Conservation (phyloP, 2,113 vertebrate genomes). For the Dromaius novaehollandiae region DNA sequence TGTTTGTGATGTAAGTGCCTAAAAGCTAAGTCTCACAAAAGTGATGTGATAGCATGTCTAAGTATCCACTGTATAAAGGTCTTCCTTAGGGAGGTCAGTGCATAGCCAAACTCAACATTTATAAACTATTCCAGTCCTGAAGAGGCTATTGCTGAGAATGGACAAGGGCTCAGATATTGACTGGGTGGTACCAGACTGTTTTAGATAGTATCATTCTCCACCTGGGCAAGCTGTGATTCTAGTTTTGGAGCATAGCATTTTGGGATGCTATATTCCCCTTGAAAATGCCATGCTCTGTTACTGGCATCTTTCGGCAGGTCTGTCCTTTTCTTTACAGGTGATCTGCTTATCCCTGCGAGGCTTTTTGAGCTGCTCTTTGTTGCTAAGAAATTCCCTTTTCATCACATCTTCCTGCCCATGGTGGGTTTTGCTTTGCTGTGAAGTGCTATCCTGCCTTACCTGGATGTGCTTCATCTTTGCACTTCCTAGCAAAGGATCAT, state of each 20-base stretch:
- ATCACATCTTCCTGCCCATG: background rate
- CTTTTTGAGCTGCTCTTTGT: background rate
- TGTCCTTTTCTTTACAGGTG: background rate
- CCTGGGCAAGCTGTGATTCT: background rate
- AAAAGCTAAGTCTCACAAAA: background rate
- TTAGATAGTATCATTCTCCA: background rate
- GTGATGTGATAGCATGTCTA: background rate
- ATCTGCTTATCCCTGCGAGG: background rate
- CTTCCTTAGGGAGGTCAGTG: background rate
- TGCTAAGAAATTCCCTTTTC: background rate
- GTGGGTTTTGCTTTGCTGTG: background rate
- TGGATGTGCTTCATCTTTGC: background rate
- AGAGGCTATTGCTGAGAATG: background rate
- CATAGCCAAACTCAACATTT: too few species aligned
- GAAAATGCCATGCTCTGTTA: background rate
- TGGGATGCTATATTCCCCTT: background rate
- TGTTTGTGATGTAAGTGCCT: background rate
- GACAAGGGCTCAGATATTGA: background rate
- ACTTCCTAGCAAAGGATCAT: background rate
- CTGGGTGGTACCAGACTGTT: background rate
- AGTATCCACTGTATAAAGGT: background rate
- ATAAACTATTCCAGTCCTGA: background rate
- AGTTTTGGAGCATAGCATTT: background rate
- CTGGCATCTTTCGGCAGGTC: background rate
- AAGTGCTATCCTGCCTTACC: background rate